Evolutionary conservation across 2,113 vertebrate species (phyloP).

Genomic region (Petrocephalus microphthalmus): DNA sequence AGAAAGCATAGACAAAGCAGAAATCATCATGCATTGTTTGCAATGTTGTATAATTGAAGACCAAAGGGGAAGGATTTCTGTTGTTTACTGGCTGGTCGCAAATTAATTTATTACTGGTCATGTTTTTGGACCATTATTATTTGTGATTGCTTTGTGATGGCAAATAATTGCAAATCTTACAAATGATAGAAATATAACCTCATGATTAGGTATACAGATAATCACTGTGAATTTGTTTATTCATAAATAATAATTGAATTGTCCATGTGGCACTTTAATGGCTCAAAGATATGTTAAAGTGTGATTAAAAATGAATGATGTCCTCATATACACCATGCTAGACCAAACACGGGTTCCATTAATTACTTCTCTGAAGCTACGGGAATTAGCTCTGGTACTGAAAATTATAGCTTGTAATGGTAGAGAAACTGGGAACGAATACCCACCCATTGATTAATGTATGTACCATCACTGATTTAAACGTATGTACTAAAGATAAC

Average conservation of each 20-base stretch:
- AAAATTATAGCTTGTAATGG: neutral
- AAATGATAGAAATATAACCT: neutral
- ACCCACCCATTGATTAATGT: constrained; percentile 1
- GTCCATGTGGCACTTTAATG: neutral
- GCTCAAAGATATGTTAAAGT: neutral
- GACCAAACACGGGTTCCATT: neutral
- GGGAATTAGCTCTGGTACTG: neutral
- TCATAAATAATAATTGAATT: neutral
- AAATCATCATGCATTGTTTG: neutral
- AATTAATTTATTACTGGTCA: neutral
- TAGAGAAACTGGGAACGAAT: neutral
- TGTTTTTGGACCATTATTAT: neutral
- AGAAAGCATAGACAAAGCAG: too few species aligned
- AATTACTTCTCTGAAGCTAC: neutral
- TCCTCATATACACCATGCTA: neutral
- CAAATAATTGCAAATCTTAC: neutral
- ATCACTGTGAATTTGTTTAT: neutral
- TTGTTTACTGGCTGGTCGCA: neutral
- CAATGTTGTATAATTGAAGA: neutral
- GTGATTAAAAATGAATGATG: neutral
- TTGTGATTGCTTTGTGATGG: neutral
- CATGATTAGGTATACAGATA: neutral
- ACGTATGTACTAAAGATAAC: neutral
- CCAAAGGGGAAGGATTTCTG: neutral
- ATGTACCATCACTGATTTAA: neutral